Conservation (phyloP, 2,888 invertebrate species). For the Rhimphoctona megacephalus region DNA sequence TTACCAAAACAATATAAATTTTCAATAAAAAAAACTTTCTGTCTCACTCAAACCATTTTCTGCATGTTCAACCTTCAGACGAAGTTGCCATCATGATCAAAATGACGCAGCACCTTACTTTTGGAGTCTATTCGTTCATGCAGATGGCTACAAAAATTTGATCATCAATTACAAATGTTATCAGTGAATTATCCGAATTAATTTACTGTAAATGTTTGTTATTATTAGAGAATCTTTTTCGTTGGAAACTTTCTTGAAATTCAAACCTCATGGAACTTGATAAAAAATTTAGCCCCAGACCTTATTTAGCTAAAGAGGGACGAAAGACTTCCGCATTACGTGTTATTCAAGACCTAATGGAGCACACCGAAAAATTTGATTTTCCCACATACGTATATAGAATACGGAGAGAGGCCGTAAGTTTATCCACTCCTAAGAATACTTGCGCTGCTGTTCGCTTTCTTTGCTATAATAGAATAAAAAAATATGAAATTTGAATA, state of each 20-base stretch:
- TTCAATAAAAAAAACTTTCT: too few species aligned
- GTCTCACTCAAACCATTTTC: too few species aligned
- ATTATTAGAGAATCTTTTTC: neutral
- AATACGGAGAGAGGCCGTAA: conserved; percentile 48
- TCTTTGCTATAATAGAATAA: conserved; percentile 25
- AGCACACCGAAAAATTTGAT: conserved; percentile 54
- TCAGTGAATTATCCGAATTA: neutral
- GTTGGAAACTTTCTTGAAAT: neutral
- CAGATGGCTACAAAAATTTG: too few species aligned
- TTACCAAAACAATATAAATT: too few species aligned
- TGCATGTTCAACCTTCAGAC: too few species aligned
- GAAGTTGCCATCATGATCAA: too few species aligned
- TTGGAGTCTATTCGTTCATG: too few species aligned
- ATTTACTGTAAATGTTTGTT: too few species aligned
- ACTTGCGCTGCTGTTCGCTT: conserved; percentile 33
- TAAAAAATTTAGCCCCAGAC: neutral
- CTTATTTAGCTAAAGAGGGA: neutral
- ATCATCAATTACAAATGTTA: too few species aligned
- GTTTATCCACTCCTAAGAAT: conserved; percentile 55
- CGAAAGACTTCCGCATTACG: conserved; percentile 4
- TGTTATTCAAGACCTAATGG: conserved; percentile 27
- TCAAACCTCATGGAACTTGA: neutral
- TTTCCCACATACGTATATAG: conserved; percentile 53
- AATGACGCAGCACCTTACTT: too few species aligned
- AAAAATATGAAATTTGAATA: neutral